Conservation (phyloP, 2,888 invertebrate species). For the Drosophila mayaguana region DNA sequence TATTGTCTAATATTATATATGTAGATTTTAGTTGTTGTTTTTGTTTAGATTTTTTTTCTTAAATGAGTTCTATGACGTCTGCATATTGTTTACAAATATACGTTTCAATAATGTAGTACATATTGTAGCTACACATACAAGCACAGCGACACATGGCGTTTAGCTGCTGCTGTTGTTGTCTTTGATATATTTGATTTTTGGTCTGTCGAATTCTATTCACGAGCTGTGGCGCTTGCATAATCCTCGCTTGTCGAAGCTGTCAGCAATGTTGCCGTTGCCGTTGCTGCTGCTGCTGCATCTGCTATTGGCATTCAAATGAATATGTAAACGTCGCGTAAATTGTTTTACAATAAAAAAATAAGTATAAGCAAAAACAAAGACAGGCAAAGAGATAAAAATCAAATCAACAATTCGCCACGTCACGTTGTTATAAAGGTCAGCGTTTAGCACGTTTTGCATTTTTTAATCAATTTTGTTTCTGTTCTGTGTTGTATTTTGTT, state of each 20-base stretch:
- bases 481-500: not conserved
- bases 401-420: slow-evolving; percentile 38
- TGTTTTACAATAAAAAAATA: slow-evolving; percentile 40
- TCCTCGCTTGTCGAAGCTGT: slow-evolving; percentile 73
- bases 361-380: not conserved
- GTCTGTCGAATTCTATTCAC: slow-evolving; percentile 30
- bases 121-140: slow-evolving; percentile 42
- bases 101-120: slow-evolving; percentile 51
- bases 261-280: slow-evolving; percentile 49
- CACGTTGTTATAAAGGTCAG: slow-evolving; percentile 52
- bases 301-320: slow-evolving; percentile 78
- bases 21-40: slow-evolving; percentile 31
- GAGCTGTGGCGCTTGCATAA: slow-evolving; percentile 74
- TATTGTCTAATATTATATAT: slow-evolving; percentile 44
- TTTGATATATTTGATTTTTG: slow-evolving; percentile 45
- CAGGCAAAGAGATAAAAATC: slow-evolving; percentile 8
- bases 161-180: slow-evolving; percentile 22
- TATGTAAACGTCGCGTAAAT: slow-evolving; percentile 64
- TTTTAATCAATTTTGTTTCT: slow-evolving; percentile 35
- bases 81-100: slow-evolving; percentile 78
- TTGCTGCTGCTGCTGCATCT: slow-evolving; percentile 53
- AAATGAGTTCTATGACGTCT: slow-evolving; percentile 78
- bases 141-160: slow-evolving; percentile 62
- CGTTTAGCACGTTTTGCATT: slow-evolving; percentile 44
- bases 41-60: slow-evolving; percentile 50